Evolutionary conservation across 2,113 vertebrate species (phyloP), one percentile per base, ranked within the genome.

Genomic region (Dinomys branickii): DNA sequence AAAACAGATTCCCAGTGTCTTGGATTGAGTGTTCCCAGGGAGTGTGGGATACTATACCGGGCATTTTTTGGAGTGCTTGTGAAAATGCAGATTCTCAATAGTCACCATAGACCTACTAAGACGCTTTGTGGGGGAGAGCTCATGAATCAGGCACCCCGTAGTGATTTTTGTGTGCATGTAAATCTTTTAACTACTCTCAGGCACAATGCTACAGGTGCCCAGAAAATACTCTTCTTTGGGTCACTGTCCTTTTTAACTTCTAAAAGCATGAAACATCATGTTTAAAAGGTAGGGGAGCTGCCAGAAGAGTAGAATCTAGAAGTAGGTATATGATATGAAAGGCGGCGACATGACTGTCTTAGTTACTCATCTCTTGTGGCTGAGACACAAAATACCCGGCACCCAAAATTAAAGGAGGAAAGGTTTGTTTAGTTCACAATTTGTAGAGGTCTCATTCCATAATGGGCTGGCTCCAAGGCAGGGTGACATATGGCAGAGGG

Each of bases 231-330:
- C 71, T 67, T 50, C 59, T 50, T 87, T 80, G 47, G 47, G 81
- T 28, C 11, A 3, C 35, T 54, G 22, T 65, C 38, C 17, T 59
- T 85, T 87, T 71, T 90, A n/a, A 63, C 71, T 50, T 88, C 19
- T 90, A 26, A 94, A 94, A 73, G 52, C 65, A 35, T 78, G 69
- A 92, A 90, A 33, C 63, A 1, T 71, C 67, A 56, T 69, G 91
- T 71, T 71, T 28, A 35, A 87, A 88, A 65, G 44, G 26, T 22
- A 20, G 35, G 24, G 2, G 16, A 44, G 13, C 12, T 78, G 2
- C 44, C 26, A 50, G 73, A 19, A 78, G 30, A 78, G 75, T 50
- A 47, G 44, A 78, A 19, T 50, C 26, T 44, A 85, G 75, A 96
- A 75, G 58, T 85, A 41, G 82, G 88, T 26, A 56, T 12, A 41